phyloP scores from a whole-genome alignment of 35 echinoderm and acorn worm species.

The Heliocidaris erythrogramma region DNA sequence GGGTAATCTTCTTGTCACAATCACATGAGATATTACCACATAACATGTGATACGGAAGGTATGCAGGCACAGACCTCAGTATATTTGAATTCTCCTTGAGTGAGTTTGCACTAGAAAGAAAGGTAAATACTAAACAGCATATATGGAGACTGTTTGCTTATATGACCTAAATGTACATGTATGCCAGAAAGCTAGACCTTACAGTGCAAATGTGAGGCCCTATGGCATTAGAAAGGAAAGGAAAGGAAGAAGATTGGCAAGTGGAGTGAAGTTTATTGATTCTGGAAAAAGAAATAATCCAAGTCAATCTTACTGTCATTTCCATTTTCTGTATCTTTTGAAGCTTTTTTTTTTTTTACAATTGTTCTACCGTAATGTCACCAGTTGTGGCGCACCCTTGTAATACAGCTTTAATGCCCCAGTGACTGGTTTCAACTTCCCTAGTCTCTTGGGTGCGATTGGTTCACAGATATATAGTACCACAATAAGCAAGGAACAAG shows the following conservation, averaged over 20 bases:
- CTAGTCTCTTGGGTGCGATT: too few species aligned
- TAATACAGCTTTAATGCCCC: too few species aligned
- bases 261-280: neutral
- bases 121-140: neutral
- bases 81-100: neutral
- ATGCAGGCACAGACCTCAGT: neutral
- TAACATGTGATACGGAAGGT: neutral
- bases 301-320: neutral
- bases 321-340: too few species aligned
- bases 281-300: neutral
- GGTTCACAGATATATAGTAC: too few species aligned
- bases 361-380: too few species aligned
- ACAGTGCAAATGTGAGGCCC: neutral
- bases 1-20: neutral
- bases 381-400: too few species aligned
- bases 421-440: too few species aligned
- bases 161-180: neutral
- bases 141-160: neutral
- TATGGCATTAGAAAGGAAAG: neutral
- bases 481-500: too few species aligned
- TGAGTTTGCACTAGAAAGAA: slow-evolving; percentile 2
- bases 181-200: neutral
- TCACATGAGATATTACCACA: neutral
- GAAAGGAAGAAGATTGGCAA: too few species aligned
- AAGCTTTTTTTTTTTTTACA: too few species aligned